Percentiles rank a stretch among this genome's conserved stretches.
These are phyloP conservation scores for Grus americana DNA, from an alignment of 2,113 vertebrate species.

Conservation along the genomic window DNA sequence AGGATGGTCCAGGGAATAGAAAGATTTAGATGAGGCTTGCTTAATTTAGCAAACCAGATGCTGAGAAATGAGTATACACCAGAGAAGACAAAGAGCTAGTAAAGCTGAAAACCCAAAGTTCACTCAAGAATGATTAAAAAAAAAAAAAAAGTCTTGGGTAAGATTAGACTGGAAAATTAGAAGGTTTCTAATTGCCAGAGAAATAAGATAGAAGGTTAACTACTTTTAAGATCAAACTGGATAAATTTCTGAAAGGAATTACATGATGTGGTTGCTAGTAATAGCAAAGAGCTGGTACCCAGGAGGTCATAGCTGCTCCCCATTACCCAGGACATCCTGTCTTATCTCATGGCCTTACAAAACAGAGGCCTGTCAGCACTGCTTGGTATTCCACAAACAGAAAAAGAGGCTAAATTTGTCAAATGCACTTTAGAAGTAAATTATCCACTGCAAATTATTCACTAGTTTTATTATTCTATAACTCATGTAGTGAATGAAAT, in stretches of 20 bases:
- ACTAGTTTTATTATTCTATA: conserved; percentile 32
- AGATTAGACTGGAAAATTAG: conserved; percentile 10
- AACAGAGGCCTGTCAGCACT: neutral
- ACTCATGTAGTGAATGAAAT: conserved; percentile 11
- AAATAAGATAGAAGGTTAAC: neutral
- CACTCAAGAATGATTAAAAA: neutral
- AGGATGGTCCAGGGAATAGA: neutral
- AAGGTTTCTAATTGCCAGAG: neutral
- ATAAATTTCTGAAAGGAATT: neutral
- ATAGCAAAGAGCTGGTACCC: neutral
- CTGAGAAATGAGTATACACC: neutral
- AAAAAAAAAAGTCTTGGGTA: neutral
- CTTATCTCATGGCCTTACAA: neutral
- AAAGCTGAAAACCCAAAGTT: neutral
- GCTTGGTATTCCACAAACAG: neutral
- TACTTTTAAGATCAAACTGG: neutral
- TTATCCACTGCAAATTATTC: conserved; percentile 12
- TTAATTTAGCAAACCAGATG: conserved; percentile 10
- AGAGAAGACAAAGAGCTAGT: neutral
- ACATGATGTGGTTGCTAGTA: neutral
- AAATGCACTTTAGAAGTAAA: conserved; percentile 4
- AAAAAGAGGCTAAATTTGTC: neutral
- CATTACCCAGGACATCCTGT: neutral
- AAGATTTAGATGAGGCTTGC: neutral
- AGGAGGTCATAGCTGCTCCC: neutral